Evolutionary conservation across 1,140 invertebrate species (phyloP), one percentile per base, ranked within the genome.

Genomic region (Teleopsis dalmanni): DNA sequence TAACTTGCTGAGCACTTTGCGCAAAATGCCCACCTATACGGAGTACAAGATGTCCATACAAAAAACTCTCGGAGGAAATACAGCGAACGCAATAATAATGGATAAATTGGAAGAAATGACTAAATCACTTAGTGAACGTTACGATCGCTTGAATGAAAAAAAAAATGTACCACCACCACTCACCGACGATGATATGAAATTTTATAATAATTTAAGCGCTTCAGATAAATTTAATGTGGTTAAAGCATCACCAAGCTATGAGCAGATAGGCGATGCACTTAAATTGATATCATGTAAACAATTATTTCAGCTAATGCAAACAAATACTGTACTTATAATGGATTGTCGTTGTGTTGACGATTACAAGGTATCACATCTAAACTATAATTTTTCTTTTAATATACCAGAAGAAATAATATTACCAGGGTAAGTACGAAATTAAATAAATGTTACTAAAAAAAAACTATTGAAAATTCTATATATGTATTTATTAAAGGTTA

Each of bases 321-420:
- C 74, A 27, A 61, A 75, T 29, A 80, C 79, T 53, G 67, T 88
- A 9, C 72, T 92, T 51, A 75, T 93, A 1, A 78, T 92, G 65
- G 89, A 94, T 68, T 77, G 81, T 3, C 75, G 90, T 37, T 59
- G 77, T 0, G 62, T 65, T 2, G 57, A 74, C 11, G 79, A 88
- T 56, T 92, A 79, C 68, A 51, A 75, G 2, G 60, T 76, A 18
- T 90, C 86, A 0, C 80, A 81, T 57, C 81, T 92, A 43, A 77
- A 74, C 21, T 76, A 80, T 56, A 63, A 71, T 0, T 76, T 74
- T 36, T 81, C 78, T 55, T 82, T 91, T 36, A 91, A 83, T 72
- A 80, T 93, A 54, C 87, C 88, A 14, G 78, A 80, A 40, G 79
- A 84, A 40, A 68, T 78, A 41, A 79, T 92, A n/a, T 68, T 72